Evolutionary conservation across 2,797 vertebrate species (phyloP), one percentile per base, ranked within the genome.

Genomic region (Silurus aristotelis): DNA sequence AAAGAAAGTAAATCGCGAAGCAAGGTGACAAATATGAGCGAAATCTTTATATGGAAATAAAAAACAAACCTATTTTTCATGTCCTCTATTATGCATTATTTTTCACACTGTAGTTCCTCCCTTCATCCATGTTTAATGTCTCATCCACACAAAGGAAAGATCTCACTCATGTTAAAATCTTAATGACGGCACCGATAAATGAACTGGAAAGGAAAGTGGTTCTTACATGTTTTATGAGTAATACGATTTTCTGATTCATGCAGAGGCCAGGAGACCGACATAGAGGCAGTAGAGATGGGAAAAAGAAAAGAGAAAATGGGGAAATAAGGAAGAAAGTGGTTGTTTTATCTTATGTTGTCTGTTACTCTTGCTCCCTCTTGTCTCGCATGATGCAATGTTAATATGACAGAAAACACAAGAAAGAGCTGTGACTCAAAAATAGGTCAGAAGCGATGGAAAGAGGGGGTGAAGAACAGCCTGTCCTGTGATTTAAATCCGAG

Each of bases 341-440:
- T 81, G 83, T 87, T 85, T 87, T 82, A 77, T 89, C 82, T 81
- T 70, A 64, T 82, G 83, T 84, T 87, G 78, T 78, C 64, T 79
- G 64, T 75, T 86, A 52, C 83, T 63, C 66, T 71, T 72, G 80
- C 78, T 83, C 85, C 80, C 71, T 78, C 84, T 83, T 75, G 83
- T 89, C 83, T 85, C 84, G 71, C 81, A 71, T 84, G 78, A 73
- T 87, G 87, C 87, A 85, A 87, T 88, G 87, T 89, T 87, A 88
- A 85, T 86, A 84, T 87, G 88, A 84, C 80, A 80, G 79, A 80
- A 83, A 87, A 83, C 80, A 88, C 58, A 79, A 78, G 84, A 86
- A 81, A 86, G 64, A 79, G 82, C 71, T 64, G 83, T 83, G 61
- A 66, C 85, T 88, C 87, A 87, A 78, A 89, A 89, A 88, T 87